Evolutionary conservation across 2,888 invertebrate species (phyloP), one percentile per base, ranked within the genome.

Genomic region (Mylabris sibirica): DNA sequence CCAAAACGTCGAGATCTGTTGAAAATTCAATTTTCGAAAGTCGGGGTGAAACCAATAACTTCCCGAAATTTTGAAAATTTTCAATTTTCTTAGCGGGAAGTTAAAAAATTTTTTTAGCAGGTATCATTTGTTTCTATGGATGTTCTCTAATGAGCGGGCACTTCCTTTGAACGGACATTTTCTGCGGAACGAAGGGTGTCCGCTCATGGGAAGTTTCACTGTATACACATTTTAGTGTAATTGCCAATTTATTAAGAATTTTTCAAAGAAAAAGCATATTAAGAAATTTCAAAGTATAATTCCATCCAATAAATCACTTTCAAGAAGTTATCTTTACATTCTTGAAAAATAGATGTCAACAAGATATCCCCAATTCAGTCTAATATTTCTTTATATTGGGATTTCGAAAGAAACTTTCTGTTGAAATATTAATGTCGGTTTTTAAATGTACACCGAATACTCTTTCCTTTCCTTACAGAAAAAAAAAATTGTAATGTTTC

Each of bases 271-370:
- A 24, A n/a, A 57, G 26, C 12, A 57, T 3, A 24, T 57, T 57
- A 3, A 24, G 22, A 24, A 57, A 57, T 26, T n/a, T 22, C 12
- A 22, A n/a, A 26, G 14, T 57, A 14, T 24, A 53, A 57, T 57
- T 57, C 12, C 14, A 57, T 26, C n/a, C 57, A 57, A 57, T 26
- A 26, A 57, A 57, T 57, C 26, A 57, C n/a, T 26, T 57, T 26
- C 26, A 24, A 57, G 24, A 57, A 57, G 66, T 69, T 69, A 64
- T 66, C 64, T 38, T 63, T 53, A 60, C 60, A 20, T 66, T 69
- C 49, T 44, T 65, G 60, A 64, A 68, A 65, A 66, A 66, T 66
- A 59, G 38, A 64, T 69, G 66, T 64, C 67, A 62, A 61, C 64
- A 61, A 69, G 62, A 67, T 66, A 64, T 65, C 59, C 22, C 24